phyloP scores from a whole-genome alignment of 2,888 invertebrate species.

The Hanleya hanleyi region DNA sequence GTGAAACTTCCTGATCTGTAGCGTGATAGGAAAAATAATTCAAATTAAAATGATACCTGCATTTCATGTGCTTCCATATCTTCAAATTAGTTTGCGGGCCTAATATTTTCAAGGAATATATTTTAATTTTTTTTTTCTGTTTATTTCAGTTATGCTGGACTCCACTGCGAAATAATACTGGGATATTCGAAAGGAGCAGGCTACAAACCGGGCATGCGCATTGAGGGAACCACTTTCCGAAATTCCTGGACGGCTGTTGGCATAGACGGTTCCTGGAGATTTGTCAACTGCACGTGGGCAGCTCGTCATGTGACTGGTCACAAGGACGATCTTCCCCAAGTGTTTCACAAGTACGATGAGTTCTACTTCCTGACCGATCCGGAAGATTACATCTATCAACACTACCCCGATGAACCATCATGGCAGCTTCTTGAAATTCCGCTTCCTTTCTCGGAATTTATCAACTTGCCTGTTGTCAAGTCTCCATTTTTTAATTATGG shows the following conservation, averaged over 20 bases:
- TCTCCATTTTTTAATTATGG: conserved; percentile 74
- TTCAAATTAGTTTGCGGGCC: too few relatives aligned
- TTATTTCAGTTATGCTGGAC: conserved; percentile 89
- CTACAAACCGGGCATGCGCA: conserved; percentile 89
- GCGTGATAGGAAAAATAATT: too few relatives aligned
- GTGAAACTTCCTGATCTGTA: too few relatives aligned
- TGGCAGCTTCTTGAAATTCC: conserved; percentile 75
- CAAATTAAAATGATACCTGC: too few relatives aligned
- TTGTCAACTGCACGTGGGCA: conserved; percentile 99
- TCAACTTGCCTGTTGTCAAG: conserved; percentile 74
- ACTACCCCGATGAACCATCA: conserved; percentile 69
- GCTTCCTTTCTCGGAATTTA: conserved; percentile 74
- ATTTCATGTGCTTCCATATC: too few relatives aligned
- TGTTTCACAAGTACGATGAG: conserved; percentile 71
- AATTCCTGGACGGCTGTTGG: conserved; percentile 99
- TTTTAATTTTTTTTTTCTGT: too few relatives aligned
- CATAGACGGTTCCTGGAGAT: conserved; percentile 98
- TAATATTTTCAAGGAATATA: too few relatives aligned
- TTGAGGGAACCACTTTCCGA: conserved; percentile 80
- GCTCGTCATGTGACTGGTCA: conserved; percentile 80
- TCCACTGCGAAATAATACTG: conserved; percentile 98
- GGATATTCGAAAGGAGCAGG: conserved; percentile 99
- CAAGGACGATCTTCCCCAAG: conserved; percentile 60
- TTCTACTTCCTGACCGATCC: conserved; percentile 73
- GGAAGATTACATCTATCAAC: conserved; percentile 72